These are phyloP conservation scores for Tympanuchus pallidicinctus DNA, from an alignment of 2,113 vertebrate species.

Conservation along the genomic window DNA sequence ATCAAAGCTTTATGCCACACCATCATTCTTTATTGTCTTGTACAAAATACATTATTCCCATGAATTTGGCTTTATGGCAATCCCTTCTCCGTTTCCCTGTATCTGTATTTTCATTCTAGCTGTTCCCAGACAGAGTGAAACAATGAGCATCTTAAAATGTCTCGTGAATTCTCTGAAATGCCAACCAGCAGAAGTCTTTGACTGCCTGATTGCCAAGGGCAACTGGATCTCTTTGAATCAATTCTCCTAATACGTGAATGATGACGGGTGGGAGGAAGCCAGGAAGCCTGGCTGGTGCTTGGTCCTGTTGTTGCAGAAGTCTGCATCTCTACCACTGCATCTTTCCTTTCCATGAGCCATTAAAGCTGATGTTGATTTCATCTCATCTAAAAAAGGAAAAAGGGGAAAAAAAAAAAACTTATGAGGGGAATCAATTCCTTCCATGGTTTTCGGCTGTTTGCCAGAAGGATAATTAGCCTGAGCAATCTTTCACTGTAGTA, in stretches of 20 bases:
- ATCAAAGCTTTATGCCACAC: neutral
- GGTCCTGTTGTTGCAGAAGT: neutral
- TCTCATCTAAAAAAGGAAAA: neutral
- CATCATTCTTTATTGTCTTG: neutral
- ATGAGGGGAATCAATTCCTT: neutral
- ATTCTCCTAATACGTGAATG: neutral
- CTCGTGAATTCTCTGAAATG: constrained; percentile 9
- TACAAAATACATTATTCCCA: neutral
- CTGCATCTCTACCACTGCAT: neutral
- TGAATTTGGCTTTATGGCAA: constrained; percentile 23
- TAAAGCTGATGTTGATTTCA: neutral
- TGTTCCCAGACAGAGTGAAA: neutral
- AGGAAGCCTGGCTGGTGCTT: neutral
- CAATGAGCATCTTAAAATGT: constrained; percentile 21
- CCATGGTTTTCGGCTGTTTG: neutral
- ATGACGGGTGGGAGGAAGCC: neutral
- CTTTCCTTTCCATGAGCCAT: neutral
- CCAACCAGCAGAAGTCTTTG: constrained; percentile 4
- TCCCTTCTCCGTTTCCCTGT: neutral
- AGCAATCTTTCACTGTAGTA: neutral
- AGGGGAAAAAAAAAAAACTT: neutral
- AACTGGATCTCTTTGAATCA: constrained; percentile 1
- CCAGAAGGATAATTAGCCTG: neutral
- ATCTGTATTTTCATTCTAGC: constrained; percentile 2
- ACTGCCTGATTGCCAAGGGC: constrained; percentile 30